These are phyloP conservation scores for Frankliniella intonsa DNA, from an alignment of 2,888 invertebrate genomes.

Conservation along the genomic window DNA sequence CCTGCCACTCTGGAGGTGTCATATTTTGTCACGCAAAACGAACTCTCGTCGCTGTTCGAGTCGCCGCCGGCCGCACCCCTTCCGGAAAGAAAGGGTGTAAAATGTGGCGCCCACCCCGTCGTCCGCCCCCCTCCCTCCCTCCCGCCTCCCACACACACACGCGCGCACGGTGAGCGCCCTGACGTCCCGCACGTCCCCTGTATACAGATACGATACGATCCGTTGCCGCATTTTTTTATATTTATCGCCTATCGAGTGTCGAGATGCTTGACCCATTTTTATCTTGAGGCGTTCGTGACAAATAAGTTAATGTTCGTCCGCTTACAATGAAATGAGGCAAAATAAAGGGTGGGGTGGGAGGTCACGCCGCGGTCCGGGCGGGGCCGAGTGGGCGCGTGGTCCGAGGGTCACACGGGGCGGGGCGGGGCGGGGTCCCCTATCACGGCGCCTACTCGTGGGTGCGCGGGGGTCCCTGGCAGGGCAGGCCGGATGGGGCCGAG, in stretches of 20 bases:
- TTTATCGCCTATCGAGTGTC: no score
- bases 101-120: no score
- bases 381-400: not conserved
- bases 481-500: no score
- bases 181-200: no score
- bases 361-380: not conserved
- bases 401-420: no score
- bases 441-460: no score
- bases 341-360: not conserved
- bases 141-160: no score
- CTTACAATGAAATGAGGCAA: not conserved
- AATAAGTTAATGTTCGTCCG: not conserved
- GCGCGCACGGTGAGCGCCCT: no score
- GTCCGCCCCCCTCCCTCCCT: not conserved
- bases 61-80: not conserved
- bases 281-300: not conserved
- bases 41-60: not conserved
- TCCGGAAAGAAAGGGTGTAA: not conserved
- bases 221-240: no score
- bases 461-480: no score
- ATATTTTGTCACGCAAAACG: conserved; percentile 25
- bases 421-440: no score
- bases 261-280: not conserved
- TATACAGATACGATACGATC: no score
- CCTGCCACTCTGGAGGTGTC: not conserved